Conservation (phyloP, 2,797 vertebrate genomes). For the Aselliscus stoliczkanus region DNA sequence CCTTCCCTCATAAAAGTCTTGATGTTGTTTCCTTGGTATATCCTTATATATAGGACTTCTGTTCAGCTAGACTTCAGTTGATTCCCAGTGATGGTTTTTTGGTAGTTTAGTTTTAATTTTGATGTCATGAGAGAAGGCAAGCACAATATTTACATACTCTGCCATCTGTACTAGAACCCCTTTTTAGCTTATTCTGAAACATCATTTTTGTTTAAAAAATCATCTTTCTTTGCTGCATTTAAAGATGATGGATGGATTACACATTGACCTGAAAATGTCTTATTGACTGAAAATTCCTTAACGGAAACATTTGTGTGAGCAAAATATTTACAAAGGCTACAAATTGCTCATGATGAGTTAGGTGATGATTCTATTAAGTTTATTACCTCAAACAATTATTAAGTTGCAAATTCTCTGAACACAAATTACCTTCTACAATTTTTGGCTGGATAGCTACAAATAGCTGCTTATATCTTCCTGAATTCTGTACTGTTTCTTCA, state of each 20-base stretch:
- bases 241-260: neutral
- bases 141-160: too few relatives aligned
- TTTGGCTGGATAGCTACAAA: neutral
- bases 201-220: neutral
- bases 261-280: neutral
- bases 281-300: neutral
- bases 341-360: neutral
- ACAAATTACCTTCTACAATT: neutral
- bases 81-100: too few relatives aligned
- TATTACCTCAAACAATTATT: neutral
- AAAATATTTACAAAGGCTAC: slow-evolving; percentile 18
- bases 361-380: neutral
- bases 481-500: neutral
- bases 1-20: too few relatives aligned
- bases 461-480: neutral
- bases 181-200: neutral
- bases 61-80: too few relatives aligned
- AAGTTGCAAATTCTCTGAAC: neutral
- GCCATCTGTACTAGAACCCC: too few relatives aligned
- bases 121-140: too few relatives aligned
- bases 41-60: too few relatives aligned
- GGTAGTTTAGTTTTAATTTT: too few relatives aligned
- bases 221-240: neutral
- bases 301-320: neutral
- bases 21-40: too few relatives aligned